A percentile compares a stretch with the other conserved stretches of the same genome.
These are phyloP conservation scores for Diplodus sargus DNA, from an alignment of 2,797 vertebrate genomes.

Conservation along the genomic window DNA sequence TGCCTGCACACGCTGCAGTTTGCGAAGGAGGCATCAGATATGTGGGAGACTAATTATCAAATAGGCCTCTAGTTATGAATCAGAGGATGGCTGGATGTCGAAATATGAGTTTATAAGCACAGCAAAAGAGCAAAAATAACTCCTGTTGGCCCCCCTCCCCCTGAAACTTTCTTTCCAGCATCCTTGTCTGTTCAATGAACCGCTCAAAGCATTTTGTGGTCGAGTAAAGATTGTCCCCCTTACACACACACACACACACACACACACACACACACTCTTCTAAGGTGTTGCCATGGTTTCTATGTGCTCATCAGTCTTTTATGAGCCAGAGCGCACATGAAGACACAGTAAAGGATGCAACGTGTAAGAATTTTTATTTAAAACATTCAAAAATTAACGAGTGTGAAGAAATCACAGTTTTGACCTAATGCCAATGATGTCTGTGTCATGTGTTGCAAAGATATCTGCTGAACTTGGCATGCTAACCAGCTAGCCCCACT, in stretches of 20 bases:
- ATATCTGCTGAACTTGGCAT: too few relatives aligned
- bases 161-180: neutral
- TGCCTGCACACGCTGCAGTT: slow-evolving; percentile 26
- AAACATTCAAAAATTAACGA: too few relatives aligned
- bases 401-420: too few relatives aligned
- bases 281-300: slow-evolving; percentile 60
- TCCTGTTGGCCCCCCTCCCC: neutral
- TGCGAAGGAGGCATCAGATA: slow-evolving; percentile 23
- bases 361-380: too few relatives aligned
- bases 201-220: slow-evolving; percentile 21
- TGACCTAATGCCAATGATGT: too few relatives aligned
- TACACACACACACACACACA: too few relatives aligned
- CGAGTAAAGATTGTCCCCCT: neutral
- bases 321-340: slow-evolving; percentile 7
- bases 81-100: neutral
- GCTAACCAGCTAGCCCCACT: too few relatives aligned
- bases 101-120: neutral
- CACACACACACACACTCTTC: neutral
- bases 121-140: neutral
- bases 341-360: neutral
- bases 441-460: too few relatives aligned
- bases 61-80: neutral
- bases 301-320: slow-evolving; percentile 20
- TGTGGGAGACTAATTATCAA: neutral
- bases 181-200: neutral